A percentile compares a stretch with the other conserved stretches of the same genome.
Evolutionary conservation across 2,113 vertebrate genomes (phyloP).

Genomic region (Galeopterus variegatus): DNA sequence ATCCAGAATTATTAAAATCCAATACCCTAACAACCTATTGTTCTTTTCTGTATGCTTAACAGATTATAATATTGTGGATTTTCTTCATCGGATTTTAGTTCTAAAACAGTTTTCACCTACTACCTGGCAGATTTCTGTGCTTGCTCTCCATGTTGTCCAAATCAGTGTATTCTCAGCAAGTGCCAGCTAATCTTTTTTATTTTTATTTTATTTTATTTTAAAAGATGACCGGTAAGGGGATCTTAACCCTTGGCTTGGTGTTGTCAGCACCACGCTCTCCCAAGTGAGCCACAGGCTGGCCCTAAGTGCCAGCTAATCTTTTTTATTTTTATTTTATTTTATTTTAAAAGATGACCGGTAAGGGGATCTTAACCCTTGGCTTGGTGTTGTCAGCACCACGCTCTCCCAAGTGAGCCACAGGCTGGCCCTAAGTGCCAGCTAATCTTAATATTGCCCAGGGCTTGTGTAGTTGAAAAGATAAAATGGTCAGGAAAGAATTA

Average conservation of each 20-base stretch:
- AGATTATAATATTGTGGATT: neutral
- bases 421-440: too few relatives aligned
- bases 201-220: too few relatives aligned
- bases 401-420: too few relatives aligned
- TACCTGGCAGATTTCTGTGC: neutral
- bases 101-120: neutral
- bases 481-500: neutral
- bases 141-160: neutral
- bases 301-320: neutral
- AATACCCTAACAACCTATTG: neutral
- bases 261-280: too few relatives aligned
- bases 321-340: too few relatives aligned
- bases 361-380: too few relatives aligned
- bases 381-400: too few relatives aligned
- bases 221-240: too few relatives aligned
- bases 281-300: too few relatives aligned
- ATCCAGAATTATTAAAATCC: conserved; percentile 1
- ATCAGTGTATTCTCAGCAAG: neutral
- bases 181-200: neutral
- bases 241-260: too few relatives aligned
- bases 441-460: neutral
- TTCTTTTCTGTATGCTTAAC: neutral
- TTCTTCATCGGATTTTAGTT: neutral
- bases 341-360: too few relatives aligned
- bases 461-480: neutral